Conservation (phyloP, 2,113 vertebrate genomes). For the Noctilio leporinus region DNA sequence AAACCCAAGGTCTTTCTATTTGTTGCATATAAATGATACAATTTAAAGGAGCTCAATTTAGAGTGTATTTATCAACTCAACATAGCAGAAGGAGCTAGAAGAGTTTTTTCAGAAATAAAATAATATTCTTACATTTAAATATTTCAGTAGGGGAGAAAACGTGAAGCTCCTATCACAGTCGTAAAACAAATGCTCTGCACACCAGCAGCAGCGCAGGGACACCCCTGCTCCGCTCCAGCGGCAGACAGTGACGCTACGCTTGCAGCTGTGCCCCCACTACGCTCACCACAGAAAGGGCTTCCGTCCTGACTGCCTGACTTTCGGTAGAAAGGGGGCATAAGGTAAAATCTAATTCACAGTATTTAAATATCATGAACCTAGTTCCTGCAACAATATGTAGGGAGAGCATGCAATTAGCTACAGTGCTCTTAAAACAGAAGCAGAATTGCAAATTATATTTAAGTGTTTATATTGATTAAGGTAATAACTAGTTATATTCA, state of each 20-base stretch:
- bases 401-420: neutral
- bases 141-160: neutral
- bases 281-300: neutral
- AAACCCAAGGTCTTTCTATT: neutral
- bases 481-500: neutral
- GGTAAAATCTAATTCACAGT: neutral
- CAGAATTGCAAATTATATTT: neutral
- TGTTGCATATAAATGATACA: neutral
- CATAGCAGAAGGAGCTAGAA: neutral
- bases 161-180: neutral
- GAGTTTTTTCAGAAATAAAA: neutral
- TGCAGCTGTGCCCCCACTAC: too few species aligned
- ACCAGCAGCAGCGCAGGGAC: neutral
- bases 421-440: neutral
- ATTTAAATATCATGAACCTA: neutral
- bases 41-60: neutral
- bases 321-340: neutral
- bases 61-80: neutral
- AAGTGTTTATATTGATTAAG: neutral
- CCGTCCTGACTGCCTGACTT: neutral
- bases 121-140: neutral
- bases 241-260: too few species aligned
- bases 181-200: neutral
- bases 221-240: accelerated
- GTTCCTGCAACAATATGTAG: neutral